These are phyloP conservation scores for Nycticryphes semicollaris DNA, from an alignment of 2,113 vertebrate species.

Conservation along the genomic window DNA sequence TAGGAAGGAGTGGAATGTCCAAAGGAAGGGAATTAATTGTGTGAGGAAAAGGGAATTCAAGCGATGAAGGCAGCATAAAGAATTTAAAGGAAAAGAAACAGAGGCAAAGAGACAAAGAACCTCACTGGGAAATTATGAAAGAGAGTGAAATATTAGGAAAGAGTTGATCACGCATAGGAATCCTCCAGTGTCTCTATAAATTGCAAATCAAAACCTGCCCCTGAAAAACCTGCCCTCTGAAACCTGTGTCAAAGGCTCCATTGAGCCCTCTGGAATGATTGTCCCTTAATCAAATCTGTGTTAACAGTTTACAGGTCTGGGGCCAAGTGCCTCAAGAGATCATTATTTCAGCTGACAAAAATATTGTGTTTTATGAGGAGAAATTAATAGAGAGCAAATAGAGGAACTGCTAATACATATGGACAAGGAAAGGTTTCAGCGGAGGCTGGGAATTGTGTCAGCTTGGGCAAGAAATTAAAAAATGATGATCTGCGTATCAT, in stretches of 20 bases:
- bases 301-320: conserved; percentile 2
- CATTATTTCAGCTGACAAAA: background rate
- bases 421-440: background rate
- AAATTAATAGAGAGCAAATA: background rate
- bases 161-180: background rate
- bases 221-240: background rate
- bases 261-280: background rate
- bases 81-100: conserved; percentile 6
- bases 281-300: background rate
- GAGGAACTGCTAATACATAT: background rate
- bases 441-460: background rate
- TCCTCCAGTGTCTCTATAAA: background rate
- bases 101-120: background rate
- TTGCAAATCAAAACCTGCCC: background rate
- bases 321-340: background rate
- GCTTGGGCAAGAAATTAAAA: background rate
- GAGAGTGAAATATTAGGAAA: background rate
- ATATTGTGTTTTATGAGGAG: background rate
- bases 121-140: background rate
- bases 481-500: background rate
- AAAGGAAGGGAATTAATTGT: conserved; percentile 3
- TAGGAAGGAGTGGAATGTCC: background rate
- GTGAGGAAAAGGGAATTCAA: conserved; percentile 17
- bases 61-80: background rate
- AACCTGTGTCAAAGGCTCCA: background rate